A percentile compares a stretch with the other conserved stretches of the same genome.
phyloP scores from a whole-genome alignment of 1,140 invertebrate genomes.

The Psilanteris sp. region DNA sequence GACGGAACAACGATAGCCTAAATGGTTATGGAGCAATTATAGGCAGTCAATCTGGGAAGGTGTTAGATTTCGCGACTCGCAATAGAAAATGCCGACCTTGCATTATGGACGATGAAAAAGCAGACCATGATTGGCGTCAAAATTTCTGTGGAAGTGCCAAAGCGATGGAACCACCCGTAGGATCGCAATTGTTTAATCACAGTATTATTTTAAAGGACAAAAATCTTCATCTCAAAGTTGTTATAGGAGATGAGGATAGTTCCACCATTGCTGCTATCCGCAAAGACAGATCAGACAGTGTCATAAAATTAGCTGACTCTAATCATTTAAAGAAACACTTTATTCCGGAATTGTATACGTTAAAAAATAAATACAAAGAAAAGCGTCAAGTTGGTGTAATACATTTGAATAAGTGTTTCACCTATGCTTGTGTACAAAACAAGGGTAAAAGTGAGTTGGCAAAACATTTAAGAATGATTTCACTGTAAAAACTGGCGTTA shows the following conservation, averaged over 20 bases:
- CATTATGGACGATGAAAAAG: no score
- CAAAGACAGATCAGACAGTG: constrained; percentile 10
- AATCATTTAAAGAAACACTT: constrained; percentile 53
- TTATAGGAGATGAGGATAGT: constrained; percentile 53
- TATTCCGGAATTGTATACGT: constrained; percentile 22
- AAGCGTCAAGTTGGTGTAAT: constrained; percentile 9
- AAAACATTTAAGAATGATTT: constrained; percentile 4
- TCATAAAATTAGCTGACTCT: constrained; percentile 41
- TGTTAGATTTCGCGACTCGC: no score
- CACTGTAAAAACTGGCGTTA: no score
- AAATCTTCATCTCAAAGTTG: constrained; percentile 25
- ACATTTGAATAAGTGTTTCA: constrained; percentile 47
- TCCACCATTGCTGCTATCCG: constrained; percentile 46
- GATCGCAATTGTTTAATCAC: constrained; percentile 42
- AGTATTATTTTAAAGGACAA: constrained; percentile 37
- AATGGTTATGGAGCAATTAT: constrained; percentile 4
- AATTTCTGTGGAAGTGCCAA: constrained; percentile 57
- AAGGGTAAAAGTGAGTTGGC: constrained; percentile 15
- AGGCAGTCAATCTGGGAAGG: no score
- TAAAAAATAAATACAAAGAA: constrained; percentile 19
- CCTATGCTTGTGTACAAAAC: constrained; percentile 40
- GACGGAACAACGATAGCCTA: not conserved
- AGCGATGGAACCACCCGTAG: constrained; percentile 47
- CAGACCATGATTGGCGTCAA: constrained; percentile 53
- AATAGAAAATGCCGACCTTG: no score